phyloP scores from a whole-genome alignment of 2,888 invertebrate species.

The Drosophila buzzatii region DNA sequence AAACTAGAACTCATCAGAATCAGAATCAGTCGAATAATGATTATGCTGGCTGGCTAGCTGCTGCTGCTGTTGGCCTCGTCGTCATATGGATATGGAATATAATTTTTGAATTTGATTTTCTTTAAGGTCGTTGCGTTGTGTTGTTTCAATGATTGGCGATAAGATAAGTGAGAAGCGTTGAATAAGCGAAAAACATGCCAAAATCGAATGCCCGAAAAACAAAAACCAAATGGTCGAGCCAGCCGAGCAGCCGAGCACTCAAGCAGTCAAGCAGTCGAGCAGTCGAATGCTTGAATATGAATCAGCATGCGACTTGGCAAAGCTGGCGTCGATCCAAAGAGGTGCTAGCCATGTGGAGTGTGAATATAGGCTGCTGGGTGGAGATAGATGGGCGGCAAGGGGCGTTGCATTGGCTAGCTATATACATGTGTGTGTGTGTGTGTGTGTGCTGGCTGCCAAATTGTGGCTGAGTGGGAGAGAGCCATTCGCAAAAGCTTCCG shows the following conservation, averaged over 20 bases:
- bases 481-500: constrained; percentile 56
- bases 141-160: constrained; percentile 58
- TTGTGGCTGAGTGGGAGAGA: constrained; percentile 50
- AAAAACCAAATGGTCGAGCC: not conserved
- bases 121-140: constrained; percentile 59
- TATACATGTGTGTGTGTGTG: not conserved
- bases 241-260: not conserved
- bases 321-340: constrained; percentile 52
- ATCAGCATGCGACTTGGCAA: constrained; percentile 37
- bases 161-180: constrained; percentile 61
- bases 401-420: constrained; percentile 1
- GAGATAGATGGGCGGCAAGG: not conserved
- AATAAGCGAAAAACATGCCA: constrained; percentile 17
- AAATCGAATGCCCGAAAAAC: constrained; percentile 9
- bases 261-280: not conserved
- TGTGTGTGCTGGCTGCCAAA: constrained; percentile 25
- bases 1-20: constrained; percentile 3
- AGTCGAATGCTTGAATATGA: constrained; percentile 32
- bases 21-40: not conserved
- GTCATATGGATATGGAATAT: constrained; percentile 50
- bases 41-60: not conserved
- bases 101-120: constrained; percentile 7
- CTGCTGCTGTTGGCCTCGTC: constrained; percentile 23
- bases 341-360: constrained; percentile 19
- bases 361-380: not conserved